Evolutionary conservation across 2,113 vertebrate genomes (phyloP).

Genomic region (Peromyscus californicus): DNA sequence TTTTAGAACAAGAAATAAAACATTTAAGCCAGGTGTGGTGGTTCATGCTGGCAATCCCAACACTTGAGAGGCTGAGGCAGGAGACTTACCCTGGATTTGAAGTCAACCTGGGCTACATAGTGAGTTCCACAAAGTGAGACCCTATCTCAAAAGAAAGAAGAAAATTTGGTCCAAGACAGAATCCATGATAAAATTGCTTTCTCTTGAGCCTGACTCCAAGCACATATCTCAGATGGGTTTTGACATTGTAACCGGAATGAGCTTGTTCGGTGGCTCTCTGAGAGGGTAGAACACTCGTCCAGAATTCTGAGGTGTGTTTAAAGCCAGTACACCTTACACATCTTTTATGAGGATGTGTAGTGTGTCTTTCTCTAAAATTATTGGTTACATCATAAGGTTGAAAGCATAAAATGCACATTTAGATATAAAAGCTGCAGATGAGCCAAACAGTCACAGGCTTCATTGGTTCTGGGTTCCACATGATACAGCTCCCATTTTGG

Average conservation of each 20-base stretch:
- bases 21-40: background rate
- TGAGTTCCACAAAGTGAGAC: background rate
- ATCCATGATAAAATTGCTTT: slow-evolving; percentile 28
- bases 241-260: background rate
- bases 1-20: slow-evolving; percentile 65
- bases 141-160: background rate
- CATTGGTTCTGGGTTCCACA: background rate
- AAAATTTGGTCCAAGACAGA: background rate
- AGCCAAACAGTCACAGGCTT: background rate
- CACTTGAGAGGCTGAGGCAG: background rate
- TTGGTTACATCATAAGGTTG: background rate
- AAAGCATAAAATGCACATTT: slow-evolving; percentile 11
- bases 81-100: background rate
- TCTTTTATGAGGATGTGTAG: background rate
- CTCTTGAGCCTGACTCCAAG: slow-evolving; percentile 11
- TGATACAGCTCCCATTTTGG: background rate
- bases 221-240: slow-evolving; percentile 32
- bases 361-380: slow-evolving; percentile 41
- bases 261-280: background rate
- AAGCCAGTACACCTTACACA: background rate
- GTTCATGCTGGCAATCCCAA: background rate
- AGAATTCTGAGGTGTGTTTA: background rate
- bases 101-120: background rate
- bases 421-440: slow-evolving; percentile 3
- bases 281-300: background rate